Evolutionary conservation across 2,888 invertebrate species (phyloP).

Genomic region (Agonopterix subpropinquella): DNA sequence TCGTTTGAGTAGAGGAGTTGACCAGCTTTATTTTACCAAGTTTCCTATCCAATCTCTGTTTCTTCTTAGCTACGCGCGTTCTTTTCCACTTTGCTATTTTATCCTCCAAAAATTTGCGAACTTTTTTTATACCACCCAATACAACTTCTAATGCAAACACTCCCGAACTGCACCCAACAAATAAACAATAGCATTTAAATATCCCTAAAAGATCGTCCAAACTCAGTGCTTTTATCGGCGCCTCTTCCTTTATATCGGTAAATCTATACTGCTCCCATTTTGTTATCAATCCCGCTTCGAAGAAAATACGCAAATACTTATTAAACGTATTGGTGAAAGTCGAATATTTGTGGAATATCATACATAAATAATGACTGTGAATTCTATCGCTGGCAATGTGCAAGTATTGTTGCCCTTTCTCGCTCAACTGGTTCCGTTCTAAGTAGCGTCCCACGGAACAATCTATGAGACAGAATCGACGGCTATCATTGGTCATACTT

Average conservation of each 20-base stretch:
- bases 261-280: conserved; percentile 64
- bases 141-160: conserved; percentile 44
- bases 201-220: conserved; percentile 47
- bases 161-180: conserved; percentile 24
- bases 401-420: conserved; percentile 55
- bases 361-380: conserved; percentile 55
- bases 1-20: conserved; percentile 4
- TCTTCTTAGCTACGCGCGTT: not conserved
- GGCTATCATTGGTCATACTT: conserved; percentile 39
- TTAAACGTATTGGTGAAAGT: conserved; percentile 43
- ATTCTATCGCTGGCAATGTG: conserved; percentile 57
- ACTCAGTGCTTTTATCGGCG: conserved; percentile 37
- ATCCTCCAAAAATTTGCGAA: not conserved
- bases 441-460: conserved; percentile 55
- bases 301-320: conserved; percentile 39
- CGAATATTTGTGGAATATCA: conserved; percentile 48
- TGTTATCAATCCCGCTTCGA: conserved; percentile 55
- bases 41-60: conserved; percentile 2
- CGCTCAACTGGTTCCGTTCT: conserved; percentile 44
- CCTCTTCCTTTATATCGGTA: conserved; percentile 49
- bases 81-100: not conserved
- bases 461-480: conserved; percentile 57
- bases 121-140: conserved; percentile 10
- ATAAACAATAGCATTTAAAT: conserved; percentile 37
- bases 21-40: conserved; percentile 3